These are phyloP conservation scores for Pandemis corylana DNA, from an alignment of 2,888 invertebrate species.

Conservation along the genomic window DNA sequence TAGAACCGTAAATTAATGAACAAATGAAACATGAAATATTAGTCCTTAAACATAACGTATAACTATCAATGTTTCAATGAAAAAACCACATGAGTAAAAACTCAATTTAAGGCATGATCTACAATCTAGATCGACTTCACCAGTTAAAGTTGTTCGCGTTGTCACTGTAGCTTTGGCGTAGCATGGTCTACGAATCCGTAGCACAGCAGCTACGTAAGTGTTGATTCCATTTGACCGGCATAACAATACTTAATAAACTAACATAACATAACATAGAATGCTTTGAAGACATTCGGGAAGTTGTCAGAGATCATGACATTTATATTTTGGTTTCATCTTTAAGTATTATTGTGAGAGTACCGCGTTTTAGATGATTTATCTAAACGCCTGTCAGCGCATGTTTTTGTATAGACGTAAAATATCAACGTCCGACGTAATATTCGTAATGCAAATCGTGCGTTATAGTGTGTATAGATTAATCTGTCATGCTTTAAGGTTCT, in stretches of 20 bases:
- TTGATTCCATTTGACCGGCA: not conserved
- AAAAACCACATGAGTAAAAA: no score
- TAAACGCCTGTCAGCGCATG: not conserved
- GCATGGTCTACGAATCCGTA: constrained; percentile 58
- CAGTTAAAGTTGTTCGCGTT: not conserved
- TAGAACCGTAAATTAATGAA: not conserved
- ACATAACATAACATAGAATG: no score
- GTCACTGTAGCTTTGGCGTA: constrained; percentile 48
- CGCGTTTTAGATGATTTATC: not conserved
- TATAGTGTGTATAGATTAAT: not conserved
- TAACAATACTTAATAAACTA: not conserved
- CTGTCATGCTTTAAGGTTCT: not conserved
- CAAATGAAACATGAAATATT: not conserved
- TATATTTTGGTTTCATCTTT: not conserved
- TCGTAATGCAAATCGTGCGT: not conserved
- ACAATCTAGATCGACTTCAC: not conserved
- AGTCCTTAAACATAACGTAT: no score
- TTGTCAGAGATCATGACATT: not conserved
- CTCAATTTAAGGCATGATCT: not conserved
- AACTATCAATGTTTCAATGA: no score
- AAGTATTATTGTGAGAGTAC: constrained; percentile 1
- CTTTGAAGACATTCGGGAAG: not conserved
- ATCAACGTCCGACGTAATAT: not conserved
- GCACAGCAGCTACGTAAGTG: constrained; percentile 38
- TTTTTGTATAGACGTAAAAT: not conserved